Evolutionary conservation across 2,113 vertebrate species (phyloP), one percentile per base, ranked within the genome.

Genomic region (Nycticorax nycticorax): DNA sequence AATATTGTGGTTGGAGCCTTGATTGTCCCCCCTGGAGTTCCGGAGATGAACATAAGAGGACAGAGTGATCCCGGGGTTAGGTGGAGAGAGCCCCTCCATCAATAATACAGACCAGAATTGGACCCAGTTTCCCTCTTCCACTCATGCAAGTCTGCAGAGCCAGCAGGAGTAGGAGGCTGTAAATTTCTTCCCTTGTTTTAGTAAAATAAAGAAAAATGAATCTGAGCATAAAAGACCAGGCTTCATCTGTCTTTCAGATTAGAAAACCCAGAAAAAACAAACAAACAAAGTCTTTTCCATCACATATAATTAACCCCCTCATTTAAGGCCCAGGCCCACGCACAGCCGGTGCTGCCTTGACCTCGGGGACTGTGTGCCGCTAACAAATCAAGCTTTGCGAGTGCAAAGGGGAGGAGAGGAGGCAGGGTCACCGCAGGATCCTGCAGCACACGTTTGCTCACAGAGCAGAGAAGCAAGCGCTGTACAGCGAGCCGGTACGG

Each of bases 151-250:
- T 52, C 64, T 95, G 62, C 88, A 92, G 73, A 75, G 39, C 50
- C 64, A 78, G 56, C 33, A 92, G 52, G 52, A 87, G 26, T 60
- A 56, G 56, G 28, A 89, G 18, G 11, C 23, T 60, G 60, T 50
- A 56, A 55, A 27, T 57, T 48, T 39, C 71, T 68, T 8, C 9
- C n/a, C 39, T 47, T 68, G 7, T 43, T 13, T 75, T 86, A 72
- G 35, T 87, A 85, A 95, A 94, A 93, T 71, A 94, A 87, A 78
- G 52, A 62, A 94, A 92, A 94, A 86, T 71, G 0, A 78, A 72
- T 72, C 39, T 79, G 69, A 41, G 48, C 2, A 0, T 64, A 68
- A 69, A 72, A 72, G 18, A 52, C 19, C 20, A 35, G 45, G 10
- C 18, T 78, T 93, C n/a, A 43, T 63, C 72, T 94, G 27, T 67